These are phyloP conservation scores for Synanthedon formicaeformis DNA, from an alignment of 2,888 invertebrate genomes.

Conservation along the genomic window DNA sequence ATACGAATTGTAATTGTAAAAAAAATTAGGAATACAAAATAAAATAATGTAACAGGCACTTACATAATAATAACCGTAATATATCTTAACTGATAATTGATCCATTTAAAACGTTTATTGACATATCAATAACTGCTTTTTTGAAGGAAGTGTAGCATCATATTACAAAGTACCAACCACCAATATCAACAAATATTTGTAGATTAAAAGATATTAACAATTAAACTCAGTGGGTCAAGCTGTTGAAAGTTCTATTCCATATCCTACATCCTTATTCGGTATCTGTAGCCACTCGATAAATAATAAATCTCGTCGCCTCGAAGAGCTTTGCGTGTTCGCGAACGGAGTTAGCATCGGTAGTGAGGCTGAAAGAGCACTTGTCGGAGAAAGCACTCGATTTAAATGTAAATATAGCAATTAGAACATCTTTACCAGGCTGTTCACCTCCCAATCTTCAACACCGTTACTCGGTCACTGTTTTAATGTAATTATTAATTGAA, in stretches of 20 bases:
- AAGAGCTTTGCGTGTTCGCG: slow-evolving; percentile 24
- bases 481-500: neutral
- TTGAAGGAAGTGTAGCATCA: too few species aligned
- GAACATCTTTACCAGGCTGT: slow-evolving; percentile 24
- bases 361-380: slow-evolving; percentile 15
- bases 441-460: slow-evolving; percentile 18
- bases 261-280: slow-evolving; percentile 5
- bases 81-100: too few species aligned
- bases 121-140: too few species aligned
- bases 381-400: slow-evolving; percentile 43
- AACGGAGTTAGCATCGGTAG: slow-evolving; percentile 34
- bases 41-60: too few species aligned
- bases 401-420: slow-evolving; percentile 55
- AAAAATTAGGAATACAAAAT: too few species aligned
- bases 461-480: slow-evolving; percentile 19
- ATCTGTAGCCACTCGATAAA: slow-evolving; percentile 11
- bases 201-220: too few species aligned
- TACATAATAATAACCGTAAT: too few species aligned
- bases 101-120: too few species aligned
- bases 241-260: neutral
- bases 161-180: too few species aligned
- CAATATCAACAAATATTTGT: too few species aligned
- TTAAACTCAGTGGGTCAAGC: neutral
- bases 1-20: too few species aligned
- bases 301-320: slow-evolving; percentile 17